Base-by-base conservation (phyloP, 2,113 vertebrate genomes). In the Sturnira hondurensis region DNA sequence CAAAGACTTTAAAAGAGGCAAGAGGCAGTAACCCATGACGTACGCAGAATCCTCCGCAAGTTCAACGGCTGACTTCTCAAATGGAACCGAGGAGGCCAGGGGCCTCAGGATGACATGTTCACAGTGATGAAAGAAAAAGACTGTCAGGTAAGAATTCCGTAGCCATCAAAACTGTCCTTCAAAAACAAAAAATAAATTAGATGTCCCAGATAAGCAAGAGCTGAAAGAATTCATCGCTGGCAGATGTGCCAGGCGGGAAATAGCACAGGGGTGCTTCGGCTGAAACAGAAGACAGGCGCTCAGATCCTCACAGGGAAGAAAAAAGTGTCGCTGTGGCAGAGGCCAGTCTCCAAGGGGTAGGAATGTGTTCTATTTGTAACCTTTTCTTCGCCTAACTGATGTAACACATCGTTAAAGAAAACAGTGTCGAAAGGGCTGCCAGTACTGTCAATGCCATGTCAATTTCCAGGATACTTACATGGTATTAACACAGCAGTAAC, bases 71-170 rank as follows among this genome's bases (percentile, higher is more conserved):
- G 82, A 52, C 52, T 41, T 36, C 16, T 77, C 9, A 41, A 31
- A n/a, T 11, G 50, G 68, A 82, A 10, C 41, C 11, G 36, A 1
- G 3, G 26, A 63, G 31, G 19, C 17, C 71, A 28, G 4, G 12
- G 31, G 17, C 16, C 4, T 0, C 2, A 11, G 3, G 3, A 11
- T 5, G 33, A 36, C 52, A 4, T 22, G 54, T 12, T 5, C 76
- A 56, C 11, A 24, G 14, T 7, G 28, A 33, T 41, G 43, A 67
- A 45, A 84, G 74, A 3, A 52, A 43, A 85, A 54, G 28, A 74
- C 31, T 3, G 1, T n/a, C n/a, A 83, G 26, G 20, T 36, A 15
- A 63, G 16, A 86, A 38, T 63, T 89, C 61, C 45, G 7, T 9
- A 61, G 12, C 54, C 74, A 91, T 13, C 71, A n/a, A 77, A 67